A percentile compares a stretch with the other conserved stretches of the same genome.
These are phyloP conservation scores for Drosophila rellima DNA, from an alignment of 2,888 invertebrate species.

Conservation along the genomic window DNA sequence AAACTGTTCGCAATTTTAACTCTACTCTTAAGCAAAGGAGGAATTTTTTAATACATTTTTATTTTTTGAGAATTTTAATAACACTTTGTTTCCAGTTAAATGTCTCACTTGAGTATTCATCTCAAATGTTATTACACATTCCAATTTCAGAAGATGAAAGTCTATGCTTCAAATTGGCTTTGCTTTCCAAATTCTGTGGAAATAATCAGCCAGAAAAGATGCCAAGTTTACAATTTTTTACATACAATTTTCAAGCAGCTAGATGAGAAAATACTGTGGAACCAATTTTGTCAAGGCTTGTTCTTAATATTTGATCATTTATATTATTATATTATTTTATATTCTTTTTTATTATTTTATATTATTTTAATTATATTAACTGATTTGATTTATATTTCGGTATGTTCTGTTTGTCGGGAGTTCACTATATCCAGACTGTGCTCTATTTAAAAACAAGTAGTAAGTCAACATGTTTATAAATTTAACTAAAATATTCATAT, in stretches of 20 bases:
- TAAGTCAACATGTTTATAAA: neutral
- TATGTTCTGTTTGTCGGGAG: too few relatives aligned
- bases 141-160: neutral
- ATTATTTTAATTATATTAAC: too few relatives aligned
- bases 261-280: too few relatives aligned
- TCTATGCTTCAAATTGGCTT: neutral
- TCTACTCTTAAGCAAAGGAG: neutral
- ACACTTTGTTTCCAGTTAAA: neutral
- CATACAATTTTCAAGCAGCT: too few relatives aligned
- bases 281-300: too few relatives aligned
- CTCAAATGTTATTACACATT: constrained; percentile 13
- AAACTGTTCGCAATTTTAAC: neutral
- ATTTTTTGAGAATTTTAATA: neutral
- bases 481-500: neutral
- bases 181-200: constrained; percentile 32
- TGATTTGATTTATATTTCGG: too few relatives aligned
- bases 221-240: constrained; percentile 30
- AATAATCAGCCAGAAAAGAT: constrained; percentile 30
- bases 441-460: neutral
- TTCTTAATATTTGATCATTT: too few relatives aligned
- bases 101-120: neutral
- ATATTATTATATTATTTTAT: too few relatives aligned
- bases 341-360: too few relatives aligned
- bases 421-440: neutral
- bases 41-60: too few relatives aligned